These are phyloP conservation scores for Neotoxoptera formosana DNA, from an alignment of 1,140 invertebrate genomes.

Conservation along the genomic window DNA sequence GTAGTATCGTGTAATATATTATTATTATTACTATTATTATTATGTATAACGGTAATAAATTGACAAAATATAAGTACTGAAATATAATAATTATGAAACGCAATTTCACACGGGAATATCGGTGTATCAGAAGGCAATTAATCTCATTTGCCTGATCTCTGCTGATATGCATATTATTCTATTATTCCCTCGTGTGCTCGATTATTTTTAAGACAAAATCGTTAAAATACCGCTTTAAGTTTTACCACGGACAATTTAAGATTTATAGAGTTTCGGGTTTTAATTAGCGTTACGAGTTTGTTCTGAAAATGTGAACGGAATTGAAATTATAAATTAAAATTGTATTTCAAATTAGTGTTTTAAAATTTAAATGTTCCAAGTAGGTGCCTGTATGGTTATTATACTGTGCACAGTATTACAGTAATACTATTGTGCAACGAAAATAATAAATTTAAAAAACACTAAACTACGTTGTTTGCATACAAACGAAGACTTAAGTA, in stretches of 20 bases:
- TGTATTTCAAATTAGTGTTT: constrained; percentile 7
- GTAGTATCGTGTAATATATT: neutral
- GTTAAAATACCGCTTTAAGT: neutral
- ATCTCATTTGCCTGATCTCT: neutral
- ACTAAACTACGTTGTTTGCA: constrained; percentile 1
- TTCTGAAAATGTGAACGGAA: neutral
- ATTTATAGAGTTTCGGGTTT: neutral
- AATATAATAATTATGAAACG: neutral
- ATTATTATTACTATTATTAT: neutral
- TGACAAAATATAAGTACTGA: neutral
- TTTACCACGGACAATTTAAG: neutral
- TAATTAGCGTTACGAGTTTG: neutral
- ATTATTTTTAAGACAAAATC: neutral
- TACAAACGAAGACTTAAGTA: constrained; percentile 15
- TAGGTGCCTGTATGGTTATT: constrained; percentile 5
- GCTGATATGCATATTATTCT: neutral
- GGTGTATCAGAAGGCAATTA: neutral
- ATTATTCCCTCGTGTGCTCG: neutral
- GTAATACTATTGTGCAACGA: neutral
- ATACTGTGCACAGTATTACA: neutral
- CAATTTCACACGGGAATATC: neutral
- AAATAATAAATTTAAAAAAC: constrained; percentile 30
- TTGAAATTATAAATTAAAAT: neutral
- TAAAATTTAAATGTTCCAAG: constrained; percentile 3
- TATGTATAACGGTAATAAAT: neutral